These are phyloP conservation scores for Thecocarcelia acutangulata DNA, from an alignment of 2,888 invertebrate species.

Conservation along the genomic window DNA sequence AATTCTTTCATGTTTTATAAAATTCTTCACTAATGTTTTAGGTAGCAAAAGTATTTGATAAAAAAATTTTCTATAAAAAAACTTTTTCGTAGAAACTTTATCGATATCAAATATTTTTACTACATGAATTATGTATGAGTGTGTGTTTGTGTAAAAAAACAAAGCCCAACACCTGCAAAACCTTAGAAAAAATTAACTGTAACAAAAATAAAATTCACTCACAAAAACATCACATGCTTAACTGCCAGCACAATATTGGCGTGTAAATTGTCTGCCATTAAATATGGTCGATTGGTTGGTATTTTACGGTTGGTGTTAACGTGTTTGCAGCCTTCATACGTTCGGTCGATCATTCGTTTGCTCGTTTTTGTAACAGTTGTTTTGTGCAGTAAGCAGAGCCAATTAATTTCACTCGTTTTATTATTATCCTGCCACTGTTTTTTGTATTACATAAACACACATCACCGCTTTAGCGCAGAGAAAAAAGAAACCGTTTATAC, in stretches of 20 bases:
- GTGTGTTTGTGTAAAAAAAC: too few relatives aligned
- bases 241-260: conserved; percentile 34
- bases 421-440: conserved; percentile 33
- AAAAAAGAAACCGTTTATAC: neutral
- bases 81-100: too few relatives aligned
- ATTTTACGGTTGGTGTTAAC: conserved; percentile 34
- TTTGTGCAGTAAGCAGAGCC: conserved; percentile 8
- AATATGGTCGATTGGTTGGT: conserved; percentile 39
- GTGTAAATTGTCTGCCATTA: conserved; percentile 55
- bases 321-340: neutral
- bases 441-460: neutral
- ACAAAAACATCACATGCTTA: conserved; percentile 7
- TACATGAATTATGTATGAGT: too few relatives aligned
- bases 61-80: too few relatives aligned
- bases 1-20: too few relatives aligned
- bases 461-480: neutral
- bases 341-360: too few relatives aligned
- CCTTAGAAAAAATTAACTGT: neutral
- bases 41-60: too few relatives aligned
- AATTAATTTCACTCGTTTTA: conserved; percentile 58
- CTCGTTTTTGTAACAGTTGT: neutral
- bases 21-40: too few relatives aligned
- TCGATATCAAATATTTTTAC: too few relatives aligned
- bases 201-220: conserved; percentile 29
- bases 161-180: neutral